phyloP scores from a whole-genome alignment of 2,888 invertebrate genomes.

The Pammene aurita region DNA sequence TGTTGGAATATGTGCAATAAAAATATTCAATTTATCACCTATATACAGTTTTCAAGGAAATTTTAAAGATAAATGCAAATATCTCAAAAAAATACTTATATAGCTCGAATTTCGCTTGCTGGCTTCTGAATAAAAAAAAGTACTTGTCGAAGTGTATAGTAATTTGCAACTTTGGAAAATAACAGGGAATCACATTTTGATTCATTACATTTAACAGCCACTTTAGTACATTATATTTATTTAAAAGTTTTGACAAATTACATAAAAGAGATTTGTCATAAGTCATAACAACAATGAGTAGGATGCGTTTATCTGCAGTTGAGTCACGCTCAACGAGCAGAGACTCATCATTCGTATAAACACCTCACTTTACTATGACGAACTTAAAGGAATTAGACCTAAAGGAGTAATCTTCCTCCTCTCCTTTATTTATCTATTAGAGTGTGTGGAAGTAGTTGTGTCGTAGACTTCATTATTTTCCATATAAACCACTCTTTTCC shows the following conservation, averaged over 20 bases:
- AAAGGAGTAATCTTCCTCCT: neutral
- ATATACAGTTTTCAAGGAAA: too few species aligned
- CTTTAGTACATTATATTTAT: neutral
- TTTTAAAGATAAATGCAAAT: too few species aligned
- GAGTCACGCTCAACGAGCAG: constrained; percentile 18
- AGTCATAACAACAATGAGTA: constrained; percentile 30
- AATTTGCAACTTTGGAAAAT: too few species aligned
- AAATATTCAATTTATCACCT: too few species aligned
- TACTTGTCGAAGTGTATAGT: too few species aligned
- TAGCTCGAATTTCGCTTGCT: too few species aligned
- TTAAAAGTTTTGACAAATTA: constrained; percentile 14
- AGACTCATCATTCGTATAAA: constrained; percentile 1
- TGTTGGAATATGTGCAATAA: too few species aligned
- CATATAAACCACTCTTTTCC: too few species aligned
- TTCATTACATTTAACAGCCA: neutral
- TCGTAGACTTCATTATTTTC: too few species aligned
- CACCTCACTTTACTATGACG: neutral
- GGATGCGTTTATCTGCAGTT: constrained; percentile 25
- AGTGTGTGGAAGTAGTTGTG: too few species aligned
- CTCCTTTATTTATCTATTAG: neutral
- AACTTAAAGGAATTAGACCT: neutral
- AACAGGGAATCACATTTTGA: neutral
- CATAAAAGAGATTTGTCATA: constrained; percentile 33
- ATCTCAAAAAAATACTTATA: too few species aligned
- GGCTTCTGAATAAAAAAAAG: too few species aligned